Conservation (phyloP, 1,140 invertebrate species). For the Drosophila saltans region DNA sequence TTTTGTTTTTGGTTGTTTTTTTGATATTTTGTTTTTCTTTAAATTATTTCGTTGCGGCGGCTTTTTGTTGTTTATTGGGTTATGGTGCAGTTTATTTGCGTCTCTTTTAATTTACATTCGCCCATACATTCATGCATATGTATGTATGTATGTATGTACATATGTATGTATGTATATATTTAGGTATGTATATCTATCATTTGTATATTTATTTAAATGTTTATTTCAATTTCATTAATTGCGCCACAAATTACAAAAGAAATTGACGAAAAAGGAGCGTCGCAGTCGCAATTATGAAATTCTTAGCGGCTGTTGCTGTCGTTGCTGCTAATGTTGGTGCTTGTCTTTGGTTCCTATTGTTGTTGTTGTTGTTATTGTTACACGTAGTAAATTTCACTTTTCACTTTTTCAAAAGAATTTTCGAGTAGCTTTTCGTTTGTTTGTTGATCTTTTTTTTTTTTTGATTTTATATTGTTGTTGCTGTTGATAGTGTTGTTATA, state of each 20-base stretch:
- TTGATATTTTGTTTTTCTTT: slow-evolving; percentile 44
- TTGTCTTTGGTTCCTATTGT: slow-evolving; percentile 5
- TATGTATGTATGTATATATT: slow-evolving; percentile 26
- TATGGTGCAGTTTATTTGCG: slow-evolving; percentile 45
- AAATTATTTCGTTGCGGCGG: slow-evolving; percentile 45
- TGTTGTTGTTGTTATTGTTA: slow-evolving; percentile 28
- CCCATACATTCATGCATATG: slow-evolving; percentile 1
- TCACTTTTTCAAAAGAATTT: slow-evolving; percentile 42
- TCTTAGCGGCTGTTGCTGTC: slow-evolving; percentile 25
- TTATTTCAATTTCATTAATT: slow-evolving; percentile 64
- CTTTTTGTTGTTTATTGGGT: slow-evolving; percentile 57
- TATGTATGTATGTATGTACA: background rate
- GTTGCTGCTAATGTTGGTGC: slow-evolving; percentile 15
- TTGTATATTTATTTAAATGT: slow-evolving; percentile 41
- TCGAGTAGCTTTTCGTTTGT: slow-evolving; percentile 49
- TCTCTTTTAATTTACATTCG: slow-evolving; percentile 48
- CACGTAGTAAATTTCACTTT: slow-evolving; percentile 59
- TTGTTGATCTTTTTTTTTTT: slow-evolving; percentile 12
- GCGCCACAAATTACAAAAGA: slow-evolving; percentile 63
- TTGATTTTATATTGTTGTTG: slow-evolving; percentile 36
- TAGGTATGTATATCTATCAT: slow-evolving; percentile 41
- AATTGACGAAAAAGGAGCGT: slow-evolving; percentile 46
- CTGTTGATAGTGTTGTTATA: slow-evolving; percentile 35
- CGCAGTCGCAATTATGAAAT: slow-evolving; percentile 50
- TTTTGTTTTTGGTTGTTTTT: slow-evolving; percentile 29